Evolutionary conservation across 2,797 vertebrate genomes (phyloP), one percentile per base, ranked within the genome.

Genomic region (Melanotaenia boesemani): DNA sequence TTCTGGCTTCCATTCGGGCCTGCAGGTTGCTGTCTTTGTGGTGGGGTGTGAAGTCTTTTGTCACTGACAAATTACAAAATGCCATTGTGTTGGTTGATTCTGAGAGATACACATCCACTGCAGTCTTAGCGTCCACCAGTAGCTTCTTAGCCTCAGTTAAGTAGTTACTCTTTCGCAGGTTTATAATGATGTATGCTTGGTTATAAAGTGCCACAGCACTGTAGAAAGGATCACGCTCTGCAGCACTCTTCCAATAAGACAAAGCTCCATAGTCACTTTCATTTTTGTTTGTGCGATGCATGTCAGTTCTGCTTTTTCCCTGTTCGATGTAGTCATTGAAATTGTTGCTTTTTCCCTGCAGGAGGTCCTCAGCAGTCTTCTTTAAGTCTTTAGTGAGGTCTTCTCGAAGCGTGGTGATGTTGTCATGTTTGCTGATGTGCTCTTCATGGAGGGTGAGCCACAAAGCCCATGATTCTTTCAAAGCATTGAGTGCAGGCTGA

Each of bases 131-230:
- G 16, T 76, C 48, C n/a, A 55, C 18, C 62, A 76, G 11, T n/a
- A 76, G 65, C 20, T 12, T 0, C 46, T 54, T 70, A 9, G 22
- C 67, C 41, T 65, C 46, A 0, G 2, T 22, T 44, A 65, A 44
- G 67, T 70, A 70, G 62, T 36, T 39, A 1, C 0, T 32, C 22
- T 22, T 60, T 54, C 36, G 13, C 61, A 70, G 67, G 36, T 70
- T 76, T n/a, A 76, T 55, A 16, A 28, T 65, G 74, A 70, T 70
- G 67, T 76, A 76, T 2, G 74, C 67, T 52, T 76, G 74, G 48
- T 76, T 76, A 44, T 76, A 76, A 55, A 76, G 62, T 0, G 67
- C 74, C 46, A 76, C 74, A 6, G 74, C 74, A 22, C 74, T 54
- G 36, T 70, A 76, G 61, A 76, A 70, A 60, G 36, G 28, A 0